Base-by-base conservation (phyloP, 1,140 invertebrate genomes). In the Hypsibius dujardini region DNA sequence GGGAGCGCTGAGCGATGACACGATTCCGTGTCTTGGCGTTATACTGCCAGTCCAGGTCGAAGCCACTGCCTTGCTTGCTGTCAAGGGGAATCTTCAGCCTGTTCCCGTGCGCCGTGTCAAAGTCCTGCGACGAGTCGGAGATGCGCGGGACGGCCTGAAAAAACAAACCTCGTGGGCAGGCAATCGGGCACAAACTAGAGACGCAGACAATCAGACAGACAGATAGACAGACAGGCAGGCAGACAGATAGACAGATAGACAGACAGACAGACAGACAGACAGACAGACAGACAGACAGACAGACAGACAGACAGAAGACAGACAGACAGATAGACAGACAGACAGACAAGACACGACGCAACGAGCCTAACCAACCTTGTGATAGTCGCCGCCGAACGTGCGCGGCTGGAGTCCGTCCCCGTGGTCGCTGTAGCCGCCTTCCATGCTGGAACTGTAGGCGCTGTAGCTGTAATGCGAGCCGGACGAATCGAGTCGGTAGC, bases 11-110 rank as follows among this genome's bases (percentile, higher is more conserved):
- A 67, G 3, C 42, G 42, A 67, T 67, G 12, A 67, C 62, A 12
- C 42, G 12, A 12, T 67, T 12, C 12, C 62, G 62, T 45, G 7
- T 67, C 62, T 67, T 67, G 3, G 12, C 42, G 62, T 67, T 42
- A 67, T 67, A 67, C 62, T 67, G 62, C 62, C 62, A 67, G 62
- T 67, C 62, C 62, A 67, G 42, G 45, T 67, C 62, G 42, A 67
- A 67, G 12, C 62, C 62, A 7, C 12, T 15, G 12, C 62, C 62
- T 3, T 67, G 12, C 62, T 67, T 67, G 7, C 12, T 15, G 45
- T 67, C 42, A 67, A 67, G 42, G 42, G 12, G 12, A 3, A 67
- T 67, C 12, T 42, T 67, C 62, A 67, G 62, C 62, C 45, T 67
- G 42, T 67, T 67, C 62, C 62, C 62, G 42, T 67, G 62, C 12